These are phyloP conservation scores for Holocentrus rufus DNA, from an alignment of 2,797 vertebrate genomes.

Conservation along the genomic window DNA sequence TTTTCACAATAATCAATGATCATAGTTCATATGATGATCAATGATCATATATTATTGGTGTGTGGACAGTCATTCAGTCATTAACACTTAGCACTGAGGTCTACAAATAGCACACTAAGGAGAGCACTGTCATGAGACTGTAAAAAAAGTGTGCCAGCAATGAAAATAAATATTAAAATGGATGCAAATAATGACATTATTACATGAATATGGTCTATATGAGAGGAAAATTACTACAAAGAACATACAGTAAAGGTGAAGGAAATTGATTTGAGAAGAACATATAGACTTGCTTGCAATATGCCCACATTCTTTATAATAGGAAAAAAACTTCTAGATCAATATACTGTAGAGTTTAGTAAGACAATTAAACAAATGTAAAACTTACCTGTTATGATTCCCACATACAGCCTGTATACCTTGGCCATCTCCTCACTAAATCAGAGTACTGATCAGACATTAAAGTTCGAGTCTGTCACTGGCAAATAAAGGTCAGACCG, in stretches of 20 bases:
- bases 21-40: neutral
- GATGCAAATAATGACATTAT: neutral
- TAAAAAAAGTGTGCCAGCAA: neutral
- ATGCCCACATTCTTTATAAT: neutral
- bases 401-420: conserved; percentile 57
- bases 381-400: conserved; percentile 70
- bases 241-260: neutral
- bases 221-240: neutral
- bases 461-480: conserved; percentile 40
- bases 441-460: conserved; percentile 38
- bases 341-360: neutral
- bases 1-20: conserved; percentile 10
- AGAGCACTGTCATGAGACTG: neutral
- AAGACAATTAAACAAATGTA: conserved; percentile 1
- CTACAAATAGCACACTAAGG: conserved; percentile 20
- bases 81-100: conserved; percentile 39
- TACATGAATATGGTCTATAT: neutral
- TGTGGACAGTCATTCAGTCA: conserved; percentile 47
- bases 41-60: conserved; percentile 23
- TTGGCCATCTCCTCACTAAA: conserved; percentile 70
- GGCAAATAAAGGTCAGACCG: conserved; percentile 28
- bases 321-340: neutral
- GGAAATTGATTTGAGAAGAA: neutral
- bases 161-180: conserved; percentile 7
- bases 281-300: neutral